Evolutionary conservation across 2,888 invertebrate genomes (phyloP), one percentile per base, ranked within the genome.

Genomic region (Cheilosia soror): DNA sequence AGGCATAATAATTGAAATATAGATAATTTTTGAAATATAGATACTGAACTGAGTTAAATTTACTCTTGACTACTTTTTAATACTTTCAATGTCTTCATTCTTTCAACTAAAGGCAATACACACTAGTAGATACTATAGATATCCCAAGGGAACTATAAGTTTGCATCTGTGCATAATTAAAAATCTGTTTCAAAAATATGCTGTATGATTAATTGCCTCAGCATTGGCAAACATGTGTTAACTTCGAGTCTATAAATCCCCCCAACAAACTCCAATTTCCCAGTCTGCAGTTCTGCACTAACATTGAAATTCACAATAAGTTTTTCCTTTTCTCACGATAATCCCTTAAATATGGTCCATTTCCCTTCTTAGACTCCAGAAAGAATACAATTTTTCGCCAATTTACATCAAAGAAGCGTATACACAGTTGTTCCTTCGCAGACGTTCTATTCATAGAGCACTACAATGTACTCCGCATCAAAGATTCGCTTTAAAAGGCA

Each of bases 321-420:
- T 40, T 69, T 15, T 25, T 15, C 62, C 29, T n/a, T 11, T 58
- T 82, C 76, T 47, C 65, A 82, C 44, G 65, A 76, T 71, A 76
- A 76, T 76, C 57, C n/a, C 47, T 47, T 5, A 37, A 49, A 71
- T 27, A 13, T 63, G 55, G 31, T 20, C 31, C 77, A 55, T 62
- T 60, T 82, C 37, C 72, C 13, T 25, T 33, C 27, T 29, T 33
- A 40, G 65, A 37, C 58, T 15, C 51, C n/a, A n/a, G n/a, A 25
- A 49, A 53, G 44, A 60, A 63, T 65, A 73, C 51, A 78, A 83
- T 83, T 78, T 65, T 51, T 49, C 73, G 69, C 78, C 77, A 73
- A 83, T 83, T 78, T 78, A 83, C 78, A 78, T 78, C 68, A 78
- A 83, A 83, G 55, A 51, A 33, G 49, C 15, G 20, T 37, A 29